phyloP scores from a whole-genome alignment of 2,888 invertebrate genomes.

The Chymomyza procnemis region DNA sequence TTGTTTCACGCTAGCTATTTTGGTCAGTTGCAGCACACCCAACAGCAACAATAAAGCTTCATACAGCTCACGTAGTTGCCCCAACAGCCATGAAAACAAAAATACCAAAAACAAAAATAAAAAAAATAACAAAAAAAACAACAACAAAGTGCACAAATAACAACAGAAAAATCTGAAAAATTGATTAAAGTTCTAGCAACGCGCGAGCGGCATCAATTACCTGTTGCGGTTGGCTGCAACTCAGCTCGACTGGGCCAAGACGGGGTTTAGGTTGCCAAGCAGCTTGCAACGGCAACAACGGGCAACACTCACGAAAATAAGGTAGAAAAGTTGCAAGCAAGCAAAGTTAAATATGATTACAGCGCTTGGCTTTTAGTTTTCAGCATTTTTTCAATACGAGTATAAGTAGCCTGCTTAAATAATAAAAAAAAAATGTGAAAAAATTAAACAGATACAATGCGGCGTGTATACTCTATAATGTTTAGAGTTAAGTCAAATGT shows the following conservation, averaged over 20 bases:
- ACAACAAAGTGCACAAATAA: background rate
- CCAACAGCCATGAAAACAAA: background rate
- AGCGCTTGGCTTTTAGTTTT: conserved; percentile 61
- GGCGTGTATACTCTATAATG: no score
- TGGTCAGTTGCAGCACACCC: background rate
- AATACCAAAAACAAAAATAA: background rate
- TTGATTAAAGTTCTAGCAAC: conserved; percentile 64
- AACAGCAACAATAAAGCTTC: background rate
- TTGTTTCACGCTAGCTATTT: background rate
- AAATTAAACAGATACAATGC: no score
- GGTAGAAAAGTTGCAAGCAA: conserved; percentile 16
- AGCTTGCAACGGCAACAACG: conserved; percentile 14
- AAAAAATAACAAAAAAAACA: conserved; percentile 3
- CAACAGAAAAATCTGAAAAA: conserved; percentile 52
- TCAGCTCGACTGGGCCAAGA: conserved; percentile 14
- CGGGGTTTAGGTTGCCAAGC: conserved; percentile 28
- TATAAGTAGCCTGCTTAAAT: no score
- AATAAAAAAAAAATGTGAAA: no score
- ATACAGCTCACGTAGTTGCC: background rate
- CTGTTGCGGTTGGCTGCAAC: conserved; percentile 48
- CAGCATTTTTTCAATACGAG: conserved; percentile 58
- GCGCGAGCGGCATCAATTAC: conserved; percentile 62
- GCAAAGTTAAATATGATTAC: conserved; percentile 63
- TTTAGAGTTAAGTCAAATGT: no score
- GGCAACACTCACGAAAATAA: conserved; percentile 6